These are phyloP conservation scores for Melipona bicolor DNA, from an alignment of 2,888 invertebrate species.

Conservation along the genomic window DNA sequence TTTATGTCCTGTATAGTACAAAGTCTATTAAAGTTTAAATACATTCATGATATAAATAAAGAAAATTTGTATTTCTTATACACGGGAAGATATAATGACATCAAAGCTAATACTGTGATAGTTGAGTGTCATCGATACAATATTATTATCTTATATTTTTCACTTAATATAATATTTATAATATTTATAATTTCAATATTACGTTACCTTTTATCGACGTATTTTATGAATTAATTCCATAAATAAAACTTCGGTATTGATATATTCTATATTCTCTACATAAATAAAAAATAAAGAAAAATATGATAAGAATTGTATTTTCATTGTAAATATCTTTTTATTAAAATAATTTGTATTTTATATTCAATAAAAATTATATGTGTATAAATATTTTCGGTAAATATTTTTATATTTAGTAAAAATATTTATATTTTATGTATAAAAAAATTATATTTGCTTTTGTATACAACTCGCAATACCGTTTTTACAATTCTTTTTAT, in stretches of 20 bases:
- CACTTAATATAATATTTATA: conserved; percentile 13
- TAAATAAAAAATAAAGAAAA: conserved; percentile 17
- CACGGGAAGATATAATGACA: conserved; percentile 1
- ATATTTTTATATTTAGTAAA: not conserved
- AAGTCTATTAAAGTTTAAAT: conserved; percentile 1
- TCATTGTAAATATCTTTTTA: not conserved
- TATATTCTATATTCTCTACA: conserved; percentile 12
- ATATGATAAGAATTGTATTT: not conserved
- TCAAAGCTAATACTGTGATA: conserved; percentile 34
- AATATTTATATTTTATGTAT: not conserved
- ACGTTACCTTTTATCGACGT: not conserved
- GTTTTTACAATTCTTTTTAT: no score
- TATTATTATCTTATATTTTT: conserved; percentile 34
- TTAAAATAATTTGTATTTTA: not conserved
- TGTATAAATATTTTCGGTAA: not conserved
- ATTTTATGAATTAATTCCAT: no score
- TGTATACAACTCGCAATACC: no score
- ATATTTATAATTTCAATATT: not conserved
- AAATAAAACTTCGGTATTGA: no score
- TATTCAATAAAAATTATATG: not conserved
- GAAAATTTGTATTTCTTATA: conserved; percentile 18
- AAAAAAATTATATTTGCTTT: no score
- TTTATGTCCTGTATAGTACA: not conserved
- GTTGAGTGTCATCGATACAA: conserved; percentile 29
- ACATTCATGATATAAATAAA: not conserved